phyloP scores from a whole-genome alignment of 1,140 invertebrate species.

The Caerostris darwini region DNA sequence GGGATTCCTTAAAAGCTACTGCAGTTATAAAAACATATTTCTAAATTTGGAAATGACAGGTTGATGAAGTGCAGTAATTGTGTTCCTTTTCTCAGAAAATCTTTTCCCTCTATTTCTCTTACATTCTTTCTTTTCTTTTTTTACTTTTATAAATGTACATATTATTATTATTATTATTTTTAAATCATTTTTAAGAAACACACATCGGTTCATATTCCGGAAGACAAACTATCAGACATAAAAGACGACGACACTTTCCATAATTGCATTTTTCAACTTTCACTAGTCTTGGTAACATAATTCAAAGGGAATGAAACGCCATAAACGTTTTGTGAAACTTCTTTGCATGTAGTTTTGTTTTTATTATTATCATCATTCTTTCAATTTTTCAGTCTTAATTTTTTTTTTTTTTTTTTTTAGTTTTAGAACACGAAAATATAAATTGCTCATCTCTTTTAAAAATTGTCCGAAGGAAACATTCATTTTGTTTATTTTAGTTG shows the following conservation, averaged over 20 bases:
- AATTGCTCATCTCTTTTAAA: conserved; percentile 41
- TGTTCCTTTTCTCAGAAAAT: neutral
- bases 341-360: no score
- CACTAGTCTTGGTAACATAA: neutral
- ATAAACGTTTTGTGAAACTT: neutral
- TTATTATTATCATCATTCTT: no score
- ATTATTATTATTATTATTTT: no score
- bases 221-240: conserved; percentile 26
- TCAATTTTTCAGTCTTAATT: no score
- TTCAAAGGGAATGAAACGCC: conserved; percentile 5
- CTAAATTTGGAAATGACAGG: conserved; percentile 30
- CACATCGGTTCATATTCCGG: conserved; percentile 18
- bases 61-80: conserved; percentile 25
- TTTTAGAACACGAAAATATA: conserved; percentile 41
- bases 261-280: conserved; percentile 36
- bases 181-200: no score
- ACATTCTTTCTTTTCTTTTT: neutral
- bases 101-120: neutral
- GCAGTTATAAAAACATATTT: conserved; percentile 14
- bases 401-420: no score
- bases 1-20: neutral
- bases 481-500: conserved; percentile 30
- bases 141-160: neutral
- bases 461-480: conserved; percentile 35
- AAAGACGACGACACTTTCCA: conserved; percentile 10